A percentile compares a stretch with the other conserved stretches of the same genome.
phyloP scores from a whole-genome alignment of 2,888 invertebrate species.

The Hypomecis atomaria region DNA sequence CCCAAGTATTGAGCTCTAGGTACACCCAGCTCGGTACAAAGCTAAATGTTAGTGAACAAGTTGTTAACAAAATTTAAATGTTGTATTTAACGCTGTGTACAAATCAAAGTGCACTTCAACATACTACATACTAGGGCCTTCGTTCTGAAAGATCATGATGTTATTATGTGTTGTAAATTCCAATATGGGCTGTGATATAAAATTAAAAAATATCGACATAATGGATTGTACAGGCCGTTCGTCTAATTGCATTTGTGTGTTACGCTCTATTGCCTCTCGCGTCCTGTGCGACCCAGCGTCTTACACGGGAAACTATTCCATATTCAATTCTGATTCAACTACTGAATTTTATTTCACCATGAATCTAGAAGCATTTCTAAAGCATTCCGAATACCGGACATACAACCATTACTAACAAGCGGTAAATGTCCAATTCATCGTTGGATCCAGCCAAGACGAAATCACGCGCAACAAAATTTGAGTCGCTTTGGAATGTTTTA shows the following conservation, averaged over 20 bases:
- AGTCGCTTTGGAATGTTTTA: constrained; percentile 53
- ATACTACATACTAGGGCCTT: constrained; percentile 76
- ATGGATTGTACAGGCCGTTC: constrained; percentile 89
- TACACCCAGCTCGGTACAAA: constrained; percentile 61
- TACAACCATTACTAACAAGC: not conserved
- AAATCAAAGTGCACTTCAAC: constrained; percentile 84
- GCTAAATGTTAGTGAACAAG: constrained; percentile 72
- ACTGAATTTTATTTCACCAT: not conserved
- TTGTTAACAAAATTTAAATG: constrained; percentile 77
- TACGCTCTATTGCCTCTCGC: constrained; percentile 59
- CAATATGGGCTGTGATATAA: constrained; percentile 92
- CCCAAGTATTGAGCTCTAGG: constrained; percentile 35
- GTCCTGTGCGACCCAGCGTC: constrained; percentile 40
- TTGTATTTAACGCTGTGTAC: constrained; percentile 83
- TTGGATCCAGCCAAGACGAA: not conserved
- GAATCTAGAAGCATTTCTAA: not conserved
- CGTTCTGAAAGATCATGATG: constrained; percentile 73
- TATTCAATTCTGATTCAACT: not conserved
- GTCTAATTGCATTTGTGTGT: constrained; percentile 76
- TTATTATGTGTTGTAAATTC: constrained; percentile 87
- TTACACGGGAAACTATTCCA: not conserved
- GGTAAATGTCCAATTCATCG: not conserved
- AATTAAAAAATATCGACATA: constrained; percentile 85
- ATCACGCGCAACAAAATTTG: constrained; percentile 33
- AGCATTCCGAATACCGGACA: constrained; percentile 1